Evolutionary conservation across 2,797 vertebrate genomes (phyloP).

Genomic region (Gadopsis bispinosus): DNA sequence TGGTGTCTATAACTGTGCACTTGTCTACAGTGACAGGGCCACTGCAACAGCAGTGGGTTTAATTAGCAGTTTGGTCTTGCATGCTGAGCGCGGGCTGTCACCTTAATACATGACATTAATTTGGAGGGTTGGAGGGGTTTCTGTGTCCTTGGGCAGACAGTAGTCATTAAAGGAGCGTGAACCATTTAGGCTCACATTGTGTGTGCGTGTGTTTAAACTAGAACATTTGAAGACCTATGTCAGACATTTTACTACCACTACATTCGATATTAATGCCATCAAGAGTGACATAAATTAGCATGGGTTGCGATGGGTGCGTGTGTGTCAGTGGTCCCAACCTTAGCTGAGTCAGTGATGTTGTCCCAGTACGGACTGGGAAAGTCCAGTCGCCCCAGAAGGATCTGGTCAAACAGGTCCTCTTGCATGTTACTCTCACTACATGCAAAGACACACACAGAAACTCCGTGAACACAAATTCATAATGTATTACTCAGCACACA

Average conservation of each 20-base stretch:
- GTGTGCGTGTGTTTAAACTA: constrained; percentile 16
- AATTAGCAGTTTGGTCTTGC: constrained; percentile 63
- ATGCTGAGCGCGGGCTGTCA: constrained; percentile 57
- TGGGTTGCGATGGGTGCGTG: constrained; percentile 5
- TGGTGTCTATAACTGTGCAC: constrained; percentile 8
- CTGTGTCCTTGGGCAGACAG: constrained; percentile 46
- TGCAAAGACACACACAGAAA: constrained; percentile 6
- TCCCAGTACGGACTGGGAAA: constrained; percentile 99
- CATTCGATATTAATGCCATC: background rate
- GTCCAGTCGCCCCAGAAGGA: constrained; percentile 92
- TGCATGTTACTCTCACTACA: constrained; percentile 94
- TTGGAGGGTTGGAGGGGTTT: constrained; percentile 31
- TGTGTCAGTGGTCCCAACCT: constrained; percentile 83
- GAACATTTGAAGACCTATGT: constrained; percentile 15
- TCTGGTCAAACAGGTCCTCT: constrained; percentile 98
- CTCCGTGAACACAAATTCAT: background rate
- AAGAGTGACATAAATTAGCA: background rate
- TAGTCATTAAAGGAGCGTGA: constrained; percentile 42
- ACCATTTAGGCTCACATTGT: constrained; percentile 5
- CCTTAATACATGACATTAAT: constrained; percentile 63
- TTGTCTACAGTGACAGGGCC: constrained; percentile 23
- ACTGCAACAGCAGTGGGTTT: constrained; percentile 46
- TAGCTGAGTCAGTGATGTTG: constrained; percentile 93
- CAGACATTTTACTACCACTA: background rate
- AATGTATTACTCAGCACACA: background rate